Conservation (phyloP, 2,888 invertebrate species). For the Yponomeuta cagnagella region DNA sequence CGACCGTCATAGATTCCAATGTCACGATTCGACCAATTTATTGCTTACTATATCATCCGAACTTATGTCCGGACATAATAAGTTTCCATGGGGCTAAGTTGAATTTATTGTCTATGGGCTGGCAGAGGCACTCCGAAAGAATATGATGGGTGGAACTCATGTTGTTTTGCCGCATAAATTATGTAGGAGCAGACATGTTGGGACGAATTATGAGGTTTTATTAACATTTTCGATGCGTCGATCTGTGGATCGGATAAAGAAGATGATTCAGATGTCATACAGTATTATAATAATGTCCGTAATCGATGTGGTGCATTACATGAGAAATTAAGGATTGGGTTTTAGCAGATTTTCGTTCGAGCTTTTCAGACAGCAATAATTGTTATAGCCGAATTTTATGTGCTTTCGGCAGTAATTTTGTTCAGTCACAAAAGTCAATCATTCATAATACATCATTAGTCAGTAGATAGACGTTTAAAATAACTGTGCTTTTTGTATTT, state of each 20-base stretch:
- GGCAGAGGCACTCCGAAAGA: constrained; percentile 26
- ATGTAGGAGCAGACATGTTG: constrained; percentile 21
- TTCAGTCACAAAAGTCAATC: too few species aligned
- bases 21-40: constrained; percentile 52
- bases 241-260: background rate
- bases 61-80: constrained; percentile 48
- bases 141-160: constrained; percentile 19
- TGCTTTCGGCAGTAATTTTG: too few species aligned
- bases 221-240: constrained; percentile 1
- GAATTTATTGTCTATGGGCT: constrained; percentile 49
- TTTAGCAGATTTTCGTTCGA: background rate
- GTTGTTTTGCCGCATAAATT: background rate
- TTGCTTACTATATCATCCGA: constrained; percentile 57
- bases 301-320: background rate
- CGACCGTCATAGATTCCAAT: constrained; percentile 54
- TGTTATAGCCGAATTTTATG: too few species aligned
- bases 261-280: background rate
- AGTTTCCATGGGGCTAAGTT: constrained; percentile 46
- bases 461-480: too few species aligned
- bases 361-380: too few species aligned
- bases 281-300: background rate
- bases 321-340: background rate
- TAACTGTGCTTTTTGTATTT: background rate
- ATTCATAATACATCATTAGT: too few species aligned
- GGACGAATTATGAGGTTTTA: constrained; percentile 3